Conservation (phyloP, 2,113 vertebrate species). For the Bufo gargarizans region DNA sequence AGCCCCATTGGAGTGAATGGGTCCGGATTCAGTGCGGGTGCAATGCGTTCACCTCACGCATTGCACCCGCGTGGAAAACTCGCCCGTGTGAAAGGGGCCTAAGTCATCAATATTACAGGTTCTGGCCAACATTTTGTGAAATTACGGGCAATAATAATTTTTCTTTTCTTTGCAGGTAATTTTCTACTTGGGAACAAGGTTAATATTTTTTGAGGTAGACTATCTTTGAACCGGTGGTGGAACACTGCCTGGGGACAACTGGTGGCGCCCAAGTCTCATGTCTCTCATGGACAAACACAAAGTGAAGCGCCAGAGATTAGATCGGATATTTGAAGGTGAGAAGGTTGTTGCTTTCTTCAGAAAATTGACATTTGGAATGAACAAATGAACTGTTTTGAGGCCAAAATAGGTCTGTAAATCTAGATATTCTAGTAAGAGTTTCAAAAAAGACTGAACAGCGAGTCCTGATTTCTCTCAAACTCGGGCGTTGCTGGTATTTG, state of each 20-base stretch:
- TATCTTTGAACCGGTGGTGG: conserved; percentile 50
- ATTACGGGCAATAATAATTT: neutral
- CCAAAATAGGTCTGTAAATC: neutral
- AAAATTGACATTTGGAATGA: neutral
- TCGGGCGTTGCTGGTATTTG: too few species aligned
- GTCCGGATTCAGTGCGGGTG: too few species aligned
- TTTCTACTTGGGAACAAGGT: conserved; percentile 16
- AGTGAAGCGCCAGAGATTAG: conserved; percentile 74
- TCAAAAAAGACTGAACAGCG: neutral
- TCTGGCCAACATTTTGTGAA: too few species aligned
- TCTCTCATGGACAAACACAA: conserved; percentile 76
- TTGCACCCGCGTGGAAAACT: too few species aligned
- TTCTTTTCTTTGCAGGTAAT: conserved; percentile 63
- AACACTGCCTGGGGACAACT: conserved; percentile 63
- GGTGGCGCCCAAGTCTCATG: conserved; percentile 62
- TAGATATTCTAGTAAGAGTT: neutral
- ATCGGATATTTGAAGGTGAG: conserved; percentile 76
- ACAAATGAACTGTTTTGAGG: neutral
- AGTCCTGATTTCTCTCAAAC: too few species aligned
- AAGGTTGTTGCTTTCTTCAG: neutral
- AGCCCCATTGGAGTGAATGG: too few species aligned
- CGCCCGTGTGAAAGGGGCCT: too few species aligned
- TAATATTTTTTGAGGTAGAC: conserved; percentile 57
- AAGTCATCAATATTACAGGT: too few species aligned
- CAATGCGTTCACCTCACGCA: too few species aligned